These are phyloP conservation scores for Eremobia ochroleuca DNA, from an alignment of 2,888 invertebrate species.

Conservation along the genomic window DNA sequence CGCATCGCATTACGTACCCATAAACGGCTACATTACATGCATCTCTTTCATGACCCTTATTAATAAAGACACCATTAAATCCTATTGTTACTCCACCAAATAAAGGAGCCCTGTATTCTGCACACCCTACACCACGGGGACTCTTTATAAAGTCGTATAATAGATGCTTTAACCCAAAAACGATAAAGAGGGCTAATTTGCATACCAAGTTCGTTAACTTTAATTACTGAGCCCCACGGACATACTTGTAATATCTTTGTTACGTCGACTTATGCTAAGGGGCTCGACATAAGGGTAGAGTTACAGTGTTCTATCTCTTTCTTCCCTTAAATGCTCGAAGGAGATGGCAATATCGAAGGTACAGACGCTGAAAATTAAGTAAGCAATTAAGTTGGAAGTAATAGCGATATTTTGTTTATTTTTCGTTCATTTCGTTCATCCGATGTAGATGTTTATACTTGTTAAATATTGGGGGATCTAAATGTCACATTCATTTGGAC, in stretches of 20 bases:
- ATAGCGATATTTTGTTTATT: slow-evolving; percentile 61
- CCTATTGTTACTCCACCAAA: slow-evolving; percentile 71
- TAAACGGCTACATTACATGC: slow-evolving; percentile 14
- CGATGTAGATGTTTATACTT: slow-evolving; percentile 19
- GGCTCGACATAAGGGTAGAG: slow-evolving; percentile 53
- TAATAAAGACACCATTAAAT: slow-evolving; percentile 60
- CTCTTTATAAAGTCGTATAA: slow-evolving; percentile 79
- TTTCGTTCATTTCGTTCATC: slow-evolving; percentile 25
- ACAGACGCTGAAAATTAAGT: slow-evolving; percentile 59
- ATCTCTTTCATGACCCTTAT: slow-evolving; percentile 32
- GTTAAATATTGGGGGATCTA: slow-evolving; percentile 8
- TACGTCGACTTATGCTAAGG: slow-evolving; percentile 64
- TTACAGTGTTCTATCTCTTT: slow-evolving; percentile 39
- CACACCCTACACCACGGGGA: slow-evolving; percentile 70
- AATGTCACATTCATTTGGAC: slow-evolving; percentile 3
- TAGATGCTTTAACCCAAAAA: slow-evolving; percentile 82
- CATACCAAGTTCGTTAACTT: slow-evolving; percentile 82
- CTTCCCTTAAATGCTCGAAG: background rate
- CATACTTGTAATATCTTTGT: slow-evolving; percentile 76
- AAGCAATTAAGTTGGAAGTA: slow-evolving; percentile 48
- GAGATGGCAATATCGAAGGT: slow-evolving; percentile 40
- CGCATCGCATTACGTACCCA: background rate
- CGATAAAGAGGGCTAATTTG: slow-evolving; percentile 82
- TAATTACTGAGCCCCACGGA: slow-evolving; percentile 79
- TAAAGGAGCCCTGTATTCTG: slow-evolving; percentile 67